These are phyloP conservation scores for Emmelina monodactyla DNA, from an alignment of 2,888 invertebrate species.

Conservation along the genomic window DNA sequence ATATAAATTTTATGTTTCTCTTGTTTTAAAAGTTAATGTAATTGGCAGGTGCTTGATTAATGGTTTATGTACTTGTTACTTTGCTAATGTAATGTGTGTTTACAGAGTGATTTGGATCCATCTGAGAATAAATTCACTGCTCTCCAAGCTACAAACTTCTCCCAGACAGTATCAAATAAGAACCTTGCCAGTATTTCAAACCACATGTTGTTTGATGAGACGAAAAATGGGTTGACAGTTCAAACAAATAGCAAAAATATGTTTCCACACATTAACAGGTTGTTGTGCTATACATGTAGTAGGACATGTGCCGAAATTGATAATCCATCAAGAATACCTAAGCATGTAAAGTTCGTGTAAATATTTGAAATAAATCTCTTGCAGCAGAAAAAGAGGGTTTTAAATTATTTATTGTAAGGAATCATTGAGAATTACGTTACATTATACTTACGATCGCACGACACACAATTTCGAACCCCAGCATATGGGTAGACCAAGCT, in stretches of 20 bases:
- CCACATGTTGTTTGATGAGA: too few species aligned
- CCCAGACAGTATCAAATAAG: slow-evolving; percentile 41
- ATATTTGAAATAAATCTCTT: background rate
- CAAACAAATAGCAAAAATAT: slow-evolving; percentile 18
- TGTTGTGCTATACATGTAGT: slow-evolving; percentile 47
- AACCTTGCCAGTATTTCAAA: slow-evolving; percentile 13
- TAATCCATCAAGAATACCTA: slow-evolving; percentile 2
- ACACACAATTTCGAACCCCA: background rate
- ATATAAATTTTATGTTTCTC: too few species aligned
- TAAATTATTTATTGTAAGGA: background rate
- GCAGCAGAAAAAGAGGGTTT: background rate
- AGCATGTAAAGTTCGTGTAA: background rate
- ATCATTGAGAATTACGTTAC: background rate
- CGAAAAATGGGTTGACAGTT: slow-evolving; percentile 9
- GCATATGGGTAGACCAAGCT: too few species aligned
- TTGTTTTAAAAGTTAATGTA: too few species aligned
- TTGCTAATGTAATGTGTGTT: slow-evolving; percentile 18
- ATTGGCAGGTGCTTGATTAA: too few species aligned
- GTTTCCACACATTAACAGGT: slow-evolving; percentile 35
- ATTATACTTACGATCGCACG: background rate
- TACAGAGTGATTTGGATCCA: slow-evolving; percentile 57
- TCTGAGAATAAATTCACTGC: slow-evolving; percentile 51
- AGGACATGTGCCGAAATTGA: slow-evolving; percentile 37
- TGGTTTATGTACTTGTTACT: background rate
- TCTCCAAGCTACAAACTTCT: slow-evolving; percentile 69